Conservation (phyloP, 2,797 vertebrate species). For the Linurgus olivaceus region DNA sequence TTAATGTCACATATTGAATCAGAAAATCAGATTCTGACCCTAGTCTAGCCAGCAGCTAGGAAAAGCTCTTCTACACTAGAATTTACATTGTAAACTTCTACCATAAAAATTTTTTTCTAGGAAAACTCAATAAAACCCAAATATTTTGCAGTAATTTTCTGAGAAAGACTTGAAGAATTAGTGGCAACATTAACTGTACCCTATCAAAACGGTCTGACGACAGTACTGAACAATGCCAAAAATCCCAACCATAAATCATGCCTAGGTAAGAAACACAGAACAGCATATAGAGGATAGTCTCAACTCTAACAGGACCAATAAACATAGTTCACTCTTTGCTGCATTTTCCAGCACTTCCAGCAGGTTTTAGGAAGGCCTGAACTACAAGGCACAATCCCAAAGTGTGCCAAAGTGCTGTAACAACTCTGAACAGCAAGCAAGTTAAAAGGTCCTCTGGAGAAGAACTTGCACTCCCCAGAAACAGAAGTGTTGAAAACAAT, state of each 20-base stretch:
- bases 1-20: neutral
- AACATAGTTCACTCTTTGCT: neutral
- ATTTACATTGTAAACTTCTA: neutral
- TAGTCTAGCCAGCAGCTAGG: neutral
- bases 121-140: neutral
- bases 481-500: slow-evolving; percentile 38
- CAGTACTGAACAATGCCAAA: neutral
- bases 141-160: neutral
- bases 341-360: neutral
- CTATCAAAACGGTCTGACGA: neutral
- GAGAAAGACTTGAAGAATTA: neutral
- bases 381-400: neutral
- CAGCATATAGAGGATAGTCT: neutral
- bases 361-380: neutral
- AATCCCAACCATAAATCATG: neutral
- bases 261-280: neutral
- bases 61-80: neutral
- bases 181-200: neutral
- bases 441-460: neutral
- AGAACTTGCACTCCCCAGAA: neutral
- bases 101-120: neutral
- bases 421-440: slow-evolving; percentile 27
- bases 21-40: neutral
- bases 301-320: neutral
- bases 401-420: neutral